Conservation (phyloP, 1,140 invertebrate genomes). For the Bombus sylvicola region DNA sequence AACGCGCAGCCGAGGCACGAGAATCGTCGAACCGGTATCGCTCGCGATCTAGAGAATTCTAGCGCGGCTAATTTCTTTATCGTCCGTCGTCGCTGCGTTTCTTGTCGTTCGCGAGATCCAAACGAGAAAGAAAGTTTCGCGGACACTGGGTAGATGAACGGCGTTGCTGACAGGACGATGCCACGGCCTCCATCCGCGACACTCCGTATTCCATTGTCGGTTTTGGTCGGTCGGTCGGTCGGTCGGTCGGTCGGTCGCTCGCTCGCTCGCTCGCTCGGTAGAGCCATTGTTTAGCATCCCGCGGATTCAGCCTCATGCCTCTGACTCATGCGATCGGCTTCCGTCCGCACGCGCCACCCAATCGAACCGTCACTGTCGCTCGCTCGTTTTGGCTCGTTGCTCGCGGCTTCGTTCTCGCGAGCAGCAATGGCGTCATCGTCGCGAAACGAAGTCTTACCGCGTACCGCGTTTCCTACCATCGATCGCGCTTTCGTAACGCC, state of each 20-base stretch:
- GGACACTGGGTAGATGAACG: conserved; percentile 47
- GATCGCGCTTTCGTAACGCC: neutral
- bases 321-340: conserved; percentile 77
- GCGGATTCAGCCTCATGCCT: conserved; percentile 68
- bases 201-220: conserved; percentile 71
- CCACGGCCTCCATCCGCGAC: conserved; percentile 38
- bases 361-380: conserved; percentile 58
- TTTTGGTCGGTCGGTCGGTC: conserved; percentile 56
- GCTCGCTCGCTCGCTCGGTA: too few relatives aligned
- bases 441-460: neutral
- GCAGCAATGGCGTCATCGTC: conserved; percentile 51
- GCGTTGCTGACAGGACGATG: conserved; percentile 51
- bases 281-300: conserved; percentile 74
- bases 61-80: conserved; percentile 20
- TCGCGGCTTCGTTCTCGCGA: conserved; percentile 19
- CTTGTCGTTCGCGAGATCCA: neutral
- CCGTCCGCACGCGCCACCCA: conserved; percentile 56
- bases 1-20: neutral
- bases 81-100: neutral
- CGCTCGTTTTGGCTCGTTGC: conserved; percentile 55
- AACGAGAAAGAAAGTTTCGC: neutral
- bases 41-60: conserved; percentile 22
- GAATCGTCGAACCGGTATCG: neutral
- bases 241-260: conserved; percentile 52
- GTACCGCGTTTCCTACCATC: neutral